These are phyloP conservation scores for Nephrotoma appendiculata DNA, from an alignment of 2,888 invertebrate genomes.

Conservation along the genomic window DNA sequence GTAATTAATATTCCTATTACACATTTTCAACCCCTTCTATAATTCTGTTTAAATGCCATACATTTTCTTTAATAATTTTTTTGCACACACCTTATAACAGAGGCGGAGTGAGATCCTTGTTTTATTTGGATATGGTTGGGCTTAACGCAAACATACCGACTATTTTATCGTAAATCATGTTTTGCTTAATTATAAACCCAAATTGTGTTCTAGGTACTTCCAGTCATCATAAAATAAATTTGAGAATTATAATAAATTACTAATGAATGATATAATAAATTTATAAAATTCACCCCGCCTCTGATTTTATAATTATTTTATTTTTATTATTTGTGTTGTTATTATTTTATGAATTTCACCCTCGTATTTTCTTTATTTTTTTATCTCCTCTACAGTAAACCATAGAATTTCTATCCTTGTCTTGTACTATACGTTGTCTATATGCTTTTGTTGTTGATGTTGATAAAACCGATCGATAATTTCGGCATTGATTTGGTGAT, in stretches of 20 bases:
- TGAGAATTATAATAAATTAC: neutral
- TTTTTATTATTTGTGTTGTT: neutral
- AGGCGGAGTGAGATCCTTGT: neutral
- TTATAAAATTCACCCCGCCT: neutral
- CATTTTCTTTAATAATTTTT: neutral
- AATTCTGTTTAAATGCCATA: neutral
- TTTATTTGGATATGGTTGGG: neutral
- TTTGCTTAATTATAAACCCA: neutral
- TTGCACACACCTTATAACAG: neutral
- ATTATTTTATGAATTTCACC: conserved; percentile 2
- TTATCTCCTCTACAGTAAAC: neutral
- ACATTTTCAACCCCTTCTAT: neutral
- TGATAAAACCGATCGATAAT: conserved; percentile 8
- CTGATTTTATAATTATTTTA: neutral
- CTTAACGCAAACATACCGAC: neutral
- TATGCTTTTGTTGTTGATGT: conserved; percentile 2
- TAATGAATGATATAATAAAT: neutral
- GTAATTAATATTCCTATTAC: neutral
- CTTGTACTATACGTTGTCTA: neutral
- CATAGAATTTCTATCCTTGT: neutral
- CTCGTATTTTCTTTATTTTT: conserved; percentile 3
- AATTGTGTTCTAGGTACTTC: neutral
- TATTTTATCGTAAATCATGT: neutral
- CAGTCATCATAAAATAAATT: neutral
- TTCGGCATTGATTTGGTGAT: conserved; percentile 6